phyloP scores from a whole-genome alignment of 2,113 vertebrate species.

The Phocoena sinus region DNA sequence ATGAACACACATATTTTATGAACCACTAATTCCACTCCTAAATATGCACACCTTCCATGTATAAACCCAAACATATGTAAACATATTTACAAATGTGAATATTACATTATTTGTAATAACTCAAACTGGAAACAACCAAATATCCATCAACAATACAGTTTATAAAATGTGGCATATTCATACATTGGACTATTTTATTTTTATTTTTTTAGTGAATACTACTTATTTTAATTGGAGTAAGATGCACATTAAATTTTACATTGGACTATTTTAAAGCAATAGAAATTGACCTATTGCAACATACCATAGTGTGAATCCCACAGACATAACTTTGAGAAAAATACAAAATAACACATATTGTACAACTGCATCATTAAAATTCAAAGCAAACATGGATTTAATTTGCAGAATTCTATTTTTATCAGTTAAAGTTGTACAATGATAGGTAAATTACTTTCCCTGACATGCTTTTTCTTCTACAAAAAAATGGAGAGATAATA shows the following conservation, averaged over 20 bases:
- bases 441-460: background rate
- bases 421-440: background rate
- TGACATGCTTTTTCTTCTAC: background rate
- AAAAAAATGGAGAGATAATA: background rate
- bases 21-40: background rate
- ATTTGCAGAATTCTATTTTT: background rate
- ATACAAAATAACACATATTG: background rate
- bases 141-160: background rate
- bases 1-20: background rate
- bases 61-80: background rate
- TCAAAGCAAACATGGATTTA: background rate
- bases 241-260: background rate
- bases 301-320: background rate
- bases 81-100: too few relatives aligned
- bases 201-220: background rate
- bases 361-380: background rate
- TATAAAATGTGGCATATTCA: background rate
- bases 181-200: background rate
- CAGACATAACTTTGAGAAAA: background rate
- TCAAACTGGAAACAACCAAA: background rate
- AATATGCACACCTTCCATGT: background rate
- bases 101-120: background rate
- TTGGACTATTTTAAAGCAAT: background rate
- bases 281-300: background rate
- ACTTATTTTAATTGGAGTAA: background rate